These are phyloP conservation scores for Trachelus stipa DNA, from an alignment of 2,888 invertebrate species.

Conservation along the genomic window DNA sequence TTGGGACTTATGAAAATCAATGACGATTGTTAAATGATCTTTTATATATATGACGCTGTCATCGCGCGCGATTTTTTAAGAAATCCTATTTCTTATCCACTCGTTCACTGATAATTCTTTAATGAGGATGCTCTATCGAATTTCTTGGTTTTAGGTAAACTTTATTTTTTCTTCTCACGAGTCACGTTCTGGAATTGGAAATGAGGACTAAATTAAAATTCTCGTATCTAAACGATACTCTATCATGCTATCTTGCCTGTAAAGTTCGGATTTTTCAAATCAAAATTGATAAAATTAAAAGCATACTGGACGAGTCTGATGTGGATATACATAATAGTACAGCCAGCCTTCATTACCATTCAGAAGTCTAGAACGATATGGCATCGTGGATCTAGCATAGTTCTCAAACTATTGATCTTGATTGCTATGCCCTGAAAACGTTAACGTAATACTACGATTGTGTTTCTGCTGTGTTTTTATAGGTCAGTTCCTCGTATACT, in stretches of 20 bases:
- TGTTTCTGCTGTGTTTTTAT: conserved; percentile 1
- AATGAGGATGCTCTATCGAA: no score
- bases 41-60: no score
- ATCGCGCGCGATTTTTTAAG: not conserved
- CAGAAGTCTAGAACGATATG: not conserved
- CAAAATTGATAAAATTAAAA: not conserved
- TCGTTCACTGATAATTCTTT: not conserved
- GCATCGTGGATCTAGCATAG: not conserved
- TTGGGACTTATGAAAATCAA: not conserved
- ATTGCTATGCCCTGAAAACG: conserved; percentile 16
- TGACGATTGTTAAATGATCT: not conserved
- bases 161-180: not conserved
- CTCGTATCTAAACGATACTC: not conserved
- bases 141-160: not conserved
- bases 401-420: conserved; percentile 20
- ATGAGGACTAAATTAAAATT: not conserved
- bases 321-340: not conserved
- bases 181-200: not conserved
- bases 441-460: conserved; percentile 20
- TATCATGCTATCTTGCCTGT: not conserved
- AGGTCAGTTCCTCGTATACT: not conserved
- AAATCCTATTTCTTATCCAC: not conserved
- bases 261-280: not conserved
- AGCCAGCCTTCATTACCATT: not conserved
- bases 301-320: not conserved